Evolutionary conservation across 2,797 vertebrate genomes (phyloP), one percentile per base, ranked within the genome.

Genomic region (Myripristis murdjan): DNA sequence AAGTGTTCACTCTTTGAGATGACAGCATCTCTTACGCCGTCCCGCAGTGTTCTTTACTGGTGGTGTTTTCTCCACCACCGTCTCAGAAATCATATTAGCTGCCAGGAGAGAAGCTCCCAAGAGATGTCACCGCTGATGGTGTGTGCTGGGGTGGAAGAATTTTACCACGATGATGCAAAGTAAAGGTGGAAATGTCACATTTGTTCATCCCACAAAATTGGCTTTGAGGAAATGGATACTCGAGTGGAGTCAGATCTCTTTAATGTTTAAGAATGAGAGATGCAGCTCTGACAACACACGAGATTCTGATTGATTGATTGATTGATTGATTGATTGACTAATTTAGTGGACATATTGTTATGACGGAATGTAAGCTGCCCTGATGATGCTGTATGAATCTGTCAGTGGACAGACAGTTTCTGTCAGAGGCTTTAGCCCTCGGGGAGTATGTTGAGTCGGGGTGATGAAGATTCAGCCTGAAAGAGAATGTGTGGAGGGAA

Each of bases 41-140:
- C 83, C 80, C 48, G 39, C 74, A 63, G 75, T 58, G 57, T 75
- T 79, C 66, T 78, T 84, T 70, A 73, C 66, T 39, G 57, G 68
- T 63, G 63, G 35, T 57, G 58, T 82, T 88, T 87, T 76, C 75
- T 86, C 43, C 79, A 66, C 57, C 83, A 77, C 73, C 58, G 74
- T 86, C 87, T 89, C 73, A 70, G 82, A 92, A 94, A 94, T 93
- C 81, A 73, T 79, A 93, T 94, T 91, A 91, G 85, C 73, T 49
- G 58, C 79, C 79, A 81, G 66, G 81, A 91, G 86, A 91, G 83
- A 79, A 39, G 86, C 82, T 89, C 91, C 89, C 83, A 26, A 79
- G 91, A 90, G 90, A 92, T 75, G 68, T 73, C 47, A 41, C 59
- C 57, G 54, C 75, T 86, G 87, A 91, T 89, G 76, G 86, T 60